These are phyloP conservation scores for Cordilura impudica DNA, from an alignment of 2,888 invertebrate species.

Conservation along the genomic window DNA sequence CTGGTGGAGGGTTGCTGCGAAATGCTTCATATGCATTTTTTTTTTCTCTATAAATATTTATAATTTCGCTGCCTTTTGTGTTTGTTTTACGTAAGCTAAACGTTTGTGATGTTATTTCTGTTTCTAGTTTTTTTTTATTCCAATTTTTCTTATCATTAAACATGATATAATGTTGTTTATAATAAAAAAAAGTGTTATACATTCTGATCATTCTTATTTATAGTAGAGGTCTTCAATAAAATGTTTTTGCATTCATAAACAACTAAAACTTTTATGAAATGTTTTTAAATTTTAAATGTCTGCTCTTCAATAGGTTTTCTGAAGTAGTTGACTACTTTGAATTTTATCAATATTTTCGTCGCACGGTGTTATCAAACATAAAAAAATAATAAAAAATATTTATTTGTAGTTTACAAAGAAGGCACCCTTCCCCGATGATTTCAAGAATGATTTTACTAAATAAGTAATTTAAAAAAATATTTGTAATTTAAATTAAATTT, in stretches of 20 bases:
- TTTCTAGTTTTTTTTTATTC: constrained; percentile 14
- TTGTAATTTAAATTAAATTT: no score
- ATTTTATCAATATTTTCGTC: background rate
- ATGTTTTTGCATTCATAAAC: background rate
- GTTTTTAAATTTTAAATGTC: background rate
- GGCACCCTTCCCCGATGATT: no score
- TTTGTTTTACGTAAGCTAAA: constrained; percentile 12
- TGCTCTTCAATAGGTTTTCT: background rate
- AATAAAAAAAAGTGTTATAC: background rate
- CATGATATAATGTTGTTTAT: constrained; percentile 45
- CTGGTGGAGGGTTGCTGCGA: no score
- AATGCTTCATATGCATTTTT: no score
- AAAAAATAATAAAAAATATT: no score
- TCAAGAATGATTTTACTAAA: no score
- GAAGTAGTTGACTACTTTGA: background rate
- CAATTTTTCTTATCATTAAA: constrained; percentile 49
- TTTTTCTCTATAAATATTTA: background rate
- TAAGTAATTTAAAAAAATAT: no score
- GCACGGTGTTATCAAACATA: background rate
- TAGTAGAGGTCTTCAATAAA: background rate
- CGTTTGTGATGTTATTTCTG: background rate
- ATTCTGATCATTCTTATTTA: constrained; percentile 11
- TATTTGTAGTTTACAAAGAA: background rate
- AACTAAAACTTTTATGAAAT: background rate
- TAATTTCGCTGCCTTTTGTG: background rate